Evolutionary conservation across 2,888 invertebrate species (phyloP).

Genomic region (Chorisops tibialis): DNA sequence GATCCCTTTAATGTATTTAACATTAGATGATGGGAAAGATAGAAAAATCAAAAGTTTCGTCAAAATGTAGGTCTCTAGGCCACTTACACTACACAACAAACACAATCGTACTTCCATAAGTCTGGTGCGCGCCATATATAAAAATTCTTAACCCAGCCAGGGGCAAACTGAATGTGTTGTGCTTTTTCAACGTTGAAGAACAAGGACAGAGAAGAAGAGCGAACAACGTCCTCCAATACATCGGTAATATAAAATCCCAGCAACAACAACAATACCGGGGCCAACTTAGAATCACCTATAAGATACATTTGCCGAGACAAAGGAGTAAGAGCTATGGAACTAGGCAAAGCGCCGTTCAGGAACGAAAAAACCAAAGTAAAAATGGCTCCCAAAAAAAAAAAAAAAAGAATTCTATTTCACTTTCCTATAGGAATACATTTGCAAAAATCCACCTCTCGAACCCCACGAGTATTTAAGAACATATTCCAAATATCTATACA

Average conservation of each 20-base stretch:
- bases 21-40: conserved; percentile 14
- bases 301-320: neutral
- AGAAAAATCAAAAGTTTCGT: conserved; percentile 28
- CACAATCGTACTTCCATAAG: conserved; percentile 16
- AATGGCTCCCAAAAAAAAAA: conserved; percentile 2
- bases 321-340: conserved; percentile 7
- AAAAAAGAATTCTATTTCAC: conserved; percentile 1
- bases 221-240: neutral
- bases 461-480: neutral
- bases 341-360: neutral
- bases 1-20: too few relatives aligned
- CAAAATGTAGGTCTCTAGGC: conserved; percentile 37
- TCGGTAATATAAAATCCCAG: neutral
- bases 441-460: neutral
- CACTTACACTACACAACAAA: conserved; percentile 25
- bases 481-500: too few relatives aligned
- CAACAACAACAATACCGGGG: conserved; percentile 1
- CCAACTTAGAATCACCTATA: neutral
- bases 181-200: conserved; percentile 20
- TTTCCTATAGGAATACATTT: neutral
- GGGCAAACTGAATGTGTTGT: neutral
- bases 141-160: conserved; percentile 21
- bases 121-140: conserved; percentile 16
- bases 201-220: conserved; percentile 13
- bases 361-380: conserved; percentile 1